phyloP scores from a whole-genome alignment of 64 coral and sea anemone genomes.

The Porites lutea region DNA sequence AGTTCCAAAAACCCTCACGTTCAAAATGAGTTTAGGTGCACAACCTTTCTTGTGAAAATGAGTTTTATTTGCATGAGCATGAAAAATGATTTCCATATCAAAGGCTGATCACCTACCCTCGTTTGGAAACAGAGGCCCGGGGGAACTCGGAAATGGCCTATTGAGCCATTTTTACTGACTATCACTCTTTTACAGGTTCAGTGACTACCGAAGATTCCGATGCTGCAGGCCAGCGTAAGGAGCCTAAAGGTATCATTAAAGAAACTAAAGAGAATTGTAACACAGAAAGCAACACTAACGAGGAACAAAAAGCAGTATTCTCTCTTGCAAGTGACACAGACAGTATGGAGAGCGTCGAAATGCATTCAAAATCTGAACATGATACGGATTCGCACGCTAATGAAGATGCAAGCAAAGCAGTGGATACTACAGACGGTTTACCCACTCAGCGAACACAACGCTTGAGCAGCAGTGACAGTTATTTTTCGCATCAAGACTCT shows the following conservation, averaged over 20 bases:
- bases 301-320: slow-evolving; percentile 1
- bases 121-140: too few relatives aligned
- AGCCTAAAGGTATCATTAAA: slow-evolving; percentile 15
- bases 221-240: slow-evolving; percentile 71
- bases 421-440: not conserved
- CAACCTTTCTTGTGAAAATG: too few relatives aligned
- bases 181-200: slow-evolving; percentile 58
- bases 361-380: slow-evolving; percentile 45
- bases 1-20: too few relatives aligned
- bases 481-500: slow-evolving; percentile 44
- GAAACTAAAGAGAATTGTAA: slow-evolving; percentile 25
- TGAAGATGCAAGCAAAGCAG: slow-evolving; percentile 28
- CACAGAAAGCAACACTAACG: slow-evolving; percentile 17
- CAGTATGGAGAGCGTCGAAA: slow-evolving; percentile 66
- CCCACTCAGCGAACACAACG: not conserved
- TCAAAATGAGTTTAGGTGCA: too few relatives aligned
- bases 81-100: too few relatives aligned
- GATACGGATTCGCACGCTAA: slow-evolving; percentile 41
- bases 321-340: slow-evolving; percentile 67
- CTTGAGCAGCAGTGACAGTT: slow-evolving; percentile 39
- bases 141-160: too few relatives aligned
- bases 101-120: too few relatives aligned
- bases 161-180: too few relatives aligned
- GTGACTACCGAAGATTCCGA: slow-evolving; percentile 61
- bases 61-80: too few relatives aligned